Conservation (phyloP, 2,888 invertebrate species). For the Anthrax anthrax region DNA sequence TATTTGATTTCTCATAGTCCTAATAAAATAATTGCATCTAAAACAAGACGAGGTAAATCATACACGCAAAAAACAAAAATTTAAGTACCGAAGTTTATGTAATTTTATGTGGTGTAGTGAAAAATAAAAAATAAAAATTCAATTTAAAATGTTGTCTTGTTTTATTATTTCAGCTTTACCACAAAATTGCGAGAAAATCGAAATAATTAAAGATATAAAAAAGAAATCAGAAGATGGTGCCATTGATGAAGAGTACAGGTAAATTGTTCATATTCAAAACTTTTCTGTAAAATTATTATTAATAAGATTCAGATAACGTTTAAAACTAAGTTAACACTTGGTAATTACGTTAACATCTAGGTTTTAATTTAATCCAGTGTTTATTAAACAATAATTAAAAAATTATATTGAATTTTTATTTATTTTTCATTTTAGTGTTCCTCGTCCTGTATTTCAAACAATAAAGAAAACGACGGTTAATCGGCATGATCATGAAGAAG, state of each 20-base stretch:
- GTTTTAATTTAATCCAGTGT: no score
- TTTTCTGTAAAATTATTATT: no score
- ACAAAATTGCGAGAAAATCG: slow-evolving; percentile 68
- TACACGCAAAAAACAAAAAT: no score
- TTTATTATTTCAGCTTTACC: slow-evolving; percentile 45
- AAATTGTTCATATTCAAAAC: no score
- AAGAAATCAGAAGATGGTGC: slow-evolving; percentile 48
- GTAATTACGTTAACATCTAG: no score
- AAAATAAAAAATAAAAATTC: no score
- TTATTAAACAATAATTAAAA: neutral
- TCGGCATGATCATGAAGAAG: slow-evolving; percentile 31
- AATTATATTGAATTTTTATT: neutral
- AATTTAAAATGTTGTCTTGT: no score
- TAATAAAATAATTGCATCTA: slow-evolving; percentile 76
- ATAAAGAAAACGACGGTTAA: slow-evolving; percentile 34
- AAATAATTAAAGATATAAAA: slow-evolving; percentile 55
- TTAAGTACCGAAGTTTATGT: no score
- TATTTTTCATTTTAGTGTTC: slow-evolving; percentile 52
- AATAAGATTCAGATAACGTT: no score
- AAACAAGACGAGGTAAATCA: slow-evolving; percentile 76
- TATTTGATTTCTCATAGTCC: slow-evolving; percentile 79
- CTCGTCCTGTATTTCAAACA: slow-evolving; percentile 64
- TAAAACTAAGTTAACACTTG: no score
- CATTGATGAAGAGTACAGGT: slow-evolving; percentile 52
- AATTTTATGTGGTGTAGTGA: no score